These are phyloP conservation scores for Vulpes ferrilata DNA, from an alignment of 2,113 vertebrate genomes.

Conservation along the genomic window DNA sequence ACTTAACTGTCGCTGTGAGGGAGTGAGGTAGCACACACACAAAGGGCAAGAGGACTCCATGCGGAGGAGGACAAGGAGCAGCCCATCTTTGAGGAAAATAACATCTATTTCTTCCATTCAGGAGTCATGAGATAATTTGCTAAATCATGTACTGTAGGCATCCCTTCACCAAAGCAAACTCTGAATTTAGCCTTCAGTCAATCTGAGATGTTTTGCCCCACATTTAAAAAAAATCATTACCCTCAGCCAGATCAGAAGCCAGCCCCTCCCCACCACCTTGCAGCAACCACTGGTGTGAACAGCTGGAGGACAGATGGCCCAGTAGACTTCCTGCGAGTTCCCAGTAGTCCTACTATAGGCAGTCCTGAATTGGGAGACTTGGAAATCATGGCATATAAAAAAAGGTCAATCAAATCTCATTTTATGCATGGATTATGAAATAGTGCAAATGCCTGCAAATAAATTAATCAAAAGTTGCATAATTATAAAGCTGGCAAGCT, in stretches of 20 bases:
- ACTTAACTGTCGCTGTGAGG: not conserved
- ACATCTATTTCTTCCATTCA: not conserved
- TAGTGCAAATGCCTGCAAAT: conserved; percentile 13
- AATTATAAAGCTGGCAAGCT: conserved; percentile 53
- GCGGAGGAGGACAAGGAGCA: not conserved
- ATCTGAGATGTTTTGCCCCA: not conserved
- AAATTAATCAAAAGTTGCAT: conserved; percentile 11
- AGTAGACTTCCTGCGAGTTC: not conserved
- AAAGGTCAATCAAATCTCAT: conserved; percentile 39
- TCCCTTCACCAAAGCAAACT: not conserved
- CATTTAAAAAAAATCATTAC: not conserved
- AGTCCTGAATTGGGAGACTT: conserved; percentile 10
- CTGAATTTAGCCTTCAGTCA: not conserved
- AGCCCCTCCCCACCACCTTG: not conserved
- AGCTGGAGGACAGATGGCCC: not conserved
- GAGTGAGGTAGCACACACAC: not conserved
- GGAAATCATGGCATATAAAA: conserved; percentile 43
- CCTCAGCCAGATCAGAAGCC: not conserved
- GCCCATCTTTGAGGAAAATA: not conserved
- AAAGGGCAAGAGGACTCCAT: not conserved
- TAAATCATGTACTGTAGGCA: not conserved
- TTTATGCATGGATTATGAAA: conserved; percentile 21
- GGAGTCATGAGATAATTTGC: not conserved
- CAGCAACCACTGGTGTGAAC: not conserved
- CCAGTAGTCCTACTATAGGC: not conserved